Evolutionary conservation across 2,113 vertebrate genomes (phyloP).

Genomic region (Pristiophorus japonicus): DNA sequence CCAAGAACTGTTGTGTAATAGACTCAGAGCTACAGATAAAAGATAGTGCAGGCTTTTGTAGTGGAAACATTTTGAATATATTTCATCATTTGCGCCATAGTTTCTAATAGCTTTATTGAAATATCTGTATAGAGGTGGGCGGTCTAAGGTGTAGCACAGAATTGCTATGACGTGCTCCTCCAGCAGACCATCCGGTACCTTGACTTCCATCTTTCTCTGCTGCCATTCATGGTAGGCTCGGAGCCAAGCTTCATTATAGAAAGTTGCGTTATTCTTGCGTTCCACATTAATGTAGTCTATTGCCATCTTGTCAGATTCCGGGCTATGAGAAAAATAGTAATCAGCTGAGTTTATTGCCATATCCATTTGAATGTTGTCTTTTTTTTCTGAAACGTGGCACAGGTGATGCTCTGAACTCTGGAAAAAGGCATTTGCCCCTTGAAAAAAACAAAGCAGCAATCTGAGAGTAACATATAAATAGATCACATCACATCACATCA

Average conservation of each 20-base stretch:
- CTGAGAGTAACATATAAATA: not conserved
- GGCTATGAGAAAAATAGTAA: not conserved
- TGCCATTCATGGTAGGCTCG: not conserved
- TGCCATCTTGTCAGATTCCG: not conserved
- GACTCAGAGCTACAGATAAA: not conserved
- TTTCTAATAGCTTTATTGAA: slow-evolving; percentile 20
- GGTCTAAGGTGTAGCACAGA: slow-evolving; percentile 10
- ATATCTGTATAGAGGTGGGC: not conserved
- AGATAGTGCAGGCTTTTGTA: slow-evolving; percentile 29
- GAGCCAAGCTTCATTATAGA: not conserved
- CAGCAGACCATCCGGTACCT: not conserved
- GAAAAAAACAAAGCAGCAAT: not conserved
- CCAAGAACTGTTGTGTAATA: not conserved
- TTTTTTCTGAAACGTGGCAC: slow-evolving; percentile 6
- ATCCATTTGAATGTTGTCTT: not conserved
- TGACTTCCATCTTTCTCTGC: not conserved
- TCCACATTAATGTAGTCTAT: not conserved
- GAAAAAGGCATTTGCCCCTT: not conserved
- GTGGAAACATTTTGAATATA: slow-evolving; percentile 2
- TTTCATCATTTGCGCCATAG: not conserved
- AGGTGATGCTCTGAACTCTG: not conserved
- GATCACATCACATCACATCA: not conserved
- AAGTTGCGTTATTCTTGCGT: not conserved
- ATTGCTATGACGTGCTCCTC: slow-evolving; percentile 14
- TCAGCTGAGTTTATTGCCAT: not conserved